Evolutionary conservation across 2,113 vertebrate species (phyloP), one percentile per base, ranked within the genome.

Genomic region (Orientallactaga bullata): DNA sequence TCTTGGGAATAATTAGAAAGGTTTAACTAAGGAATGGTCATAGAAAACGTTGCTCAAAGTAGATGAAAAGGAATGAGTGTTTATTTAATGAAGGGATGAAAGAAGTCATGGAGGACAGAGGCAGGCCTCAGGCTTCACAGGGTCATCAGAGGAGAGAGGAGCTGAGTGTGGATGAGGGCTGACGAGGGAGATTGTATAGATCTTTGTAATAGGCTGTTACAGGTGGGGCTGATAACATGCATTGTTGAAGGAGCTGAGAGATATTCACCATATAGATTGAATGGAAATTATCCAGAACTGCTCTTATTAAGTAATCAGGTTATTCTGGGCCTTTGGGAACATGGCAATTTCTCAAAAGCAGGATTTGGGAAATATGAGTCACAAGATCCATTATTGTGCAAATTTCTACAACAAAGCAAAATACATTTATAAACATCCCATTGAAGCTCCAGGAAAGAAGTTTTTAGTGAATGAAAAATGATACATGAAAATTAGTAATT

Each of bases 301-400:
- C 85, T 73, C 74, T 82, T 78, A 94, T 68, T 79, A 83, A 94
- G 74, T 37, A 84, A 73, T 28, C 55, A 81, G 90, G 78, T 93
- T 93, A 92, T 94, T 94, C 69, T 81, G 73, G 85, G 82, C 21
- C 69, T 58, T 65, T 39, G 12, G 63, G 61, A 91, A 87, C 69
- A 77, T 68, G 23, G 90, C 85, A 78, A 28, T 95, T 95, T 95
- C 81, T 69, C 80, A n/a, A 89, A 94, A 90, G 82, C 88, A 90
- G 90, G 80, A 92, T 92, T 66, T 90, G 85, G 72, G 60, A 96
- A 90, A 92, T 85, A 58, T 97, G 94, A 96, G 79, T 96, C 96
- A 93, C 72, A 93, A 88, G 88, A 93, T 20, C 3, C 39, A 92
- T 97, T 93, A 79, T 83, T 88, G 78, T 79, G 69, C 80, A 97